Evolutionary conservation across 2,797 vertebrate genomes (phyloP).

Genomic region (Botia kubotai): DNA sequence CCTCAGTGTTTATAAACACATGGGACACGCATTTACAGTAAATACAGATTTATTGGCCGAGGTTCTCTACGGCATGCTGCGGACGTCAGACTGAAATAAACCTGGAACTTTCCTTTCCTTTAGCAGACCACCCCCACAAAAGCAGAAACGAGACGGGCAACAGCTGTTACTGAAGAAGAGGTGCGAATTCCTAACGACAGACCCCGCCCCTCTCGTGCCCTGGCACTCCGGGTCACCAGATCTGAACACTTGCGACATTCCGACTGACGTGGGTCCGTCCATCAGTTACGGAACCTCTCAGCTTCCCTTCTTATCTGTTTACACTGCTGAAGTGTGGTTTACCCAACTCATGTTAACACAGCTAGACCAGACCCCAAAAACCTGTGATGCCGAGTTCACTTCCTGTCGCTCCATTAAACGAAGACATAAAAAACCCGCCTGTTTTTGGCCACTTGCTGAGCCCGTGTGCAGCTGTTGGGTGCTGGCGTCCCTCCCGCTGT

Average conservation of each 20-base stretch:
- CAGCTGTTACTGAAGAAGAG: conserved; percentile 49
- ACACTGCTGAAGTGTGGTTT: background rate
- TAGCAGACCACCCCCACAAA: conserved; percentile 29
- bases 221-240: conserved; percentile 30
- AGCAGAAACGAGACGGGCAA: conserved; percentile 30
- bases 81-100: conserved; percentile 23
- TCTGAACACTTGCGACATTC: conserved; percentile 23
- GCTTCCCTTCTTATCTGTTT: background rate
- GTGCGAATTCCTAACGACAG: conserved; percentile 36
- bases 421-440: conserved; percentile 29
- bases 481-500: conserved; percentile 19
- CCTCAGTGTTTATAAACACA: conserved; percentile 26
- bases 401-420: background rate
- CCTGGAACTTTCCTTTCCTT: conserved; percentile 25
- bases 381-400: conserved; percentile 5
- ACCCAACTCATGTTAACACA: background rate
- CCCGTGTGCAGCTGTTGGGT: conserved; percentile 47
- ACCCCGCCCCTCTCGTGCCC: conserved; percentile 5
- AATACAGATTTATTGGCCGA: conserved; percentile 28
- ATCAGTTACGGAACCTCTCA: background rate
- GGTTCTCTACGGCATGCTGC: conserved; percentile 3
- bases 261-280: background rate
- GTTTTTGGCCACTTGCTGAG: conserved; percentile 18
- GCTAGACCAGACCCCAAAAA: background rate
- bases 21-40: conserved; percentile 26